Conservation (phyloP, 2,888 invertebrate species). For the Nomada fucata region DNA sequence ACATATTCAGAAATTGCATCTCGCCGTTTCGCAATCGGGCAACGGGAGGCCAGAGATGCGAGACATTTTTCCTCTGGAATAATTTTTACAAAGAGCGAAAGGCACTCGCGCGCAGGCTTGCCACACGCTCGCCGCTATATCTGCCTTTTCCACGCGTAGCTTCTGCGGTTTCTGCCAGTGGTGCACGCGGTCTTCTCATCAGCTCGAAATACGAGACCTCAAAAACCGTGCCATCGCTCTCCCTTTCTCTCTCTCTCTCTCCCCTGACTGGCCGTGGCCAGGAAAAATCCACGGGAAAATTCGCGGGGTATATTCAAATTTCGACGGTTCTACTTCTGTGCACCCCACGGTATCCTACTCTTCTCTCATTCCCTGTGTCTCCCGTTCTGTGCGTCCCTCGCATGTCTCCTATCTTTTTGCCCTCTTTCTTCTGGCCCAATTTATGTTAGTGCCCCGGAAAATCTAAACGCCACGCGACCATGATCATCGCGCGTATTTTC, state of each 20-base stretch:
- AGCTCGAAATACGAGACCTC: conserved; percentile 62
- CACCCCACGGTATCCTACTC: background rate
- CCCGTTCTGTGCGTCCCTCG: background rate
- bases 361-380: background rate
- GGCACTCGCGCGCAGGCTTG: conserved; percentile 1
- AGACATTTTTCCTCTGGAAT: conserved; percentile 68
- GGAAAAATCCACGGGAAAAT: conserved; percentile 45
- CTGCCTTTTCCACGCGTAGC: conserved; percentile 23
- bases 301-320: conserved; percentile 57
- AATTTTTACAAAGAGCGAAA: conserved; percentile 66
- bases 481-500: conserved; percentile 18
- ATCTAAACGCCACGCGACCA: conserved; percentile 14
- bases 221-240: conserved; percentile 48
- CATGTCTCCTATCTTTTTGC: background rate
- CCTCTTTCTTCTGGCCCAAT: background rate
- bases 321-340: conserved; percentile 6
- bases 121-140: conserved; percentile 20
- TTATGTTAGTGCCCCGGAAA: conserved; percentile 5
- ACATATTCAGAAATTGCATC: conserved; percentile 57
- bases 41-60: conserved; percentile 62
- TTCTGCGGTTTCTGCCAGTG: conserved; percentile 42
- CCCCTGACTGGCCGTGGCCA: background rate
- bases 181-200: conserved; percentile 58
- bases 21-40: conserved; percentile 20
- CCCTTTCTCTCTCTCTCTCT: background rate